Conservation (phyloP, 2,888 invertebrate species). For the Agrochola litura region DNA sequence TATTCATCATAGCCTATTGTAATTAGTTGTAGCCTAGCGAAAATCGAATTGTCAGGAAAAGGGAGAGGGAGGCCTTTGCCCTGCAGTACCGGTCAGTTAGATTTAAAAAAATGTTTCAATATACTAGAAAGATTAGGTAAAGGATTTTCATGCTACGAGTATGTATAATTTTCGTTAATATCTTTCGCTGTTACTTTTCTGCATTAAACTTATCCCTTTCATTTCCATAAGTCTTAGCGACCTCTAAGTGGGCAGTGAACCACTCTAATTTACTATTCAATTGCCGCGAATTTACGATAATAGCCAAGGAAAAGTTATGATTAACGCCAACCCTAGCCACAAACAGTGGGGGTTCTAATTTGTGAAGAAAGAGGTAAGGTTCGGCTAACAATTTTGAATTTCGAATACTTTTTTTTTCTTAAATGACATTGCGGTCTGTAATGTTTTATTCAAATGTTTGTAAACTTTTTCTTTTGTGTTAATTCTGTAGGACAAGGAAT, state of each 20-base stretch:
- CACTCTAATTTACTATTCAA: conserved; percentile 67
- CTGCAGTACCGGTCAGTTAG: not conserved
- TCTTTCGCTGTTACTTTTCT: not conserved
- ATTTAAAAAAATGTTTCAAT: not conserved
- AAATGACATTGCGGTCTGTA: conserved; percentile 1
- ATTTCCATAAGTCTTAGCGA: conserved; percentile 17
- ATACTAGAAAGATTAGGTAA: not conserved
- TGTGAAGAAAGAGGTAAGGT: conserved; percentile 43
- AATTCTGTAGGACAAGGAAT: not conserved
- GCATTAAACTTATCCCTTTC: conserved; percentile 1
- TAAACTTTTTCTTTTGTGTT: conserved; percentile 23
- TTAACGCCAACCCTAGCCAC: conserved; percentile 66
- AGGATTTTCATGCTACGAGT: not conserved
- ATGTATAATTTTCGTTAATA: not conserved
- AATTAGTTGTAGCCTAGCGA: not conserved
- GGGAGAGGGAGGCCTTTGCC: not conserved
- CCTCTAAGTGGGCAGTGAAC: conserved; percentile 36
- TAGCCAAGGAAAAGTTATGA: conserved; percentile 79
- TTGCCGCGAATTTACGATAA: conserved; percentile 76
- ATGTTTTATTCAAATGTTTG: conserved; percentile 38
- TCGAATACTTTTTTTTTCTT: conserved; percentile 22
- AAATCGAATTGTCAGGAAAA: not conserved
- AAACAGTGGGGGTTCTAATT: conserved; percentile 64
- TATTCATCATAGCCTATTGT: not conserved
- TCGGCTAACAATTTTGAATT: conserved; percentile 26